Conservation (phyloP, 2,113 vertebrate genomes). For the Gymnarchus niloticus region DNA sequence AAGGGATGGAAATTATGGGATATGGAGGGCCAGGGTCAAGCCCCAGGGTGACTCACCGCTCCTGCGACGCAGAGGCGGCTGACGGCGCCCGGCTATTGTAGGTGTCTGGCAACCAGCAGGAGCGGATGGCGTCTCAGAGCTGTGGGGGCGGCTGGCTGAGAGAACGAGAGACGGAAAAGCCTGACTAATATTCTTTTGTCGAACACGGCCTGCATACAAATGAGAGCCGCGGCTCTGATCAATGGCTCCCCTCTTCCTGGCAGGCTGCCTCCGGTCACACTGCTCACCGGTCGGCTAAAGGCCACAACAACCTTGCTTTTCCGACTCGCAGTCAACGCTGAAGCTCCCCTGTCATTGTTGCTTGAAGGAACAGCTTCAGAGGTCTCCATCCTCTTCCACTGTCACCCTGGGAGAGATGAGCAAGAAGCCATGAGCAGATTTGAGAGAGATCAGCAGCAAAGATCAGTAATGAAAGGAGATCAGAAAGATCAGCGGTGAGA, state of each 20-base stretch:
- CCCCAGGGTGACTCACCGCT: conserved; percentile 8
- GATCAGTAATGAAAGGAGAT: neutral
- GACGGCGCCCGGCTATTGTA: neutral
- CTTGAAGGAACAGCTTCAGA: neutral
- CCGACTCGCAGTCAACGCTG: neutral
- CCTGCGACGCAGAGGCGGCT: neutral
- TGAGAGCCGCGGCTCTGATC: conserved; percentile 17
- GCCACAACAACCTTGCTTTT: neutral
- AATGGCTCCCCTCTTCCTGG: neutral
- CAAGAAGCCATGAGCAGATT: neutral
- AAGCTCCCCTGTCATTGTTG: neutral
- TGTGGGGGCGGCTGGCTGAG: conserved; percentile 21
- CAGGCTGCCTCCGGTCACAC: neutral
- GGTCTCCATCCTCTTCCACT: too few relatives aligned
- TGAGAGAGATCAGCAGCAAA: neutral
- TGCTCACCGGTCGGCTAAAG: neutral
- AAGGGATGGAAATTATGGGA: neutral
- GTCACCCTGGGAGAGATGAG: neutral
- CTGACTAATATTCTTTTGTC: conserved; percentile 23
- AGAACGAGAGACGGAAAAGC: conserved; percentile 8
- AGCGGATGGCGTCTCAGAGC: neutral
- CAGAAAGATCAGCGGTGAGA: neutral
- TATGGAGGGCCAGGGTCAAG: neutral
- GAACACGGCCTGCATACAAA: conserved; percentile 21
- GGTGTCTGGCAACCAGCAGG: conserved; percentile 13